Base-by-base conservation (phyloP, 2,888 invertebrate species). In the Papilio gigon region DNA sequence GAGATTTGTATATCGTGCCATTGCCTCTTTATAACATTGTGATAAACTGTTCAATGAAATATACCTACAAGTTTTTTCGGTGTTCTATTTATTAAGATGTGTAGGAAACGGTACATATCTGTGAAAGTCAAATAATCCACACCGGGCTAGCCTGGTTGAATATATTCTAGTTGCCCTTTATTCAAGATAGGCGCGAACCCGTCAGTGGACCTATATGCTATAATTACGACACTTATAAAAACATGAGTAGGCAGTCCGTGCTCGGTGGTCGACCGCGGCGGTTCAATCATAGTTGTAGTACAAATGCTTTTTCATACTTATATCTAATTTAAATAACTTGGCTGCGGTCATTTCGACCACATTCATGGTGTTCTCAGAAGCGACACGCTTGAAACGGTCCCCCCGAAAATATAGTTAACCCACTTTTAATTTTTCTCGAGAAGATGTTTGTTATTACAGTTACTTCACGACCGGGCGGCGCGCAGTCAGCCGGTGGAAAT, bases 301-400 rank as follows among this genome's bases (percentile, higher is more conserved):
- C 4, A 35, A 35, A 35, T 11, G 8, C 11, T 42, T 14, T 14
- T 27, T 14, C 8, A 50, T 2, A 8, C 47, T 53, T 27, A 27
- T 27, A 25, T 50, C 14, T 25, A 14, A 53, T 30, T 30, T 9
- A 8, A 56, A 14, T 27, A 14, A 25, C 9, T 17, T 4, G 9
- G 30, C 53, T 56, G 50, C n/a, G 8, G 27, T 9, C 17, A 56
- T 27, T 27, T 25, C 9, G 17, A 56, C 22, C 25, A 50, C 9
- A 17, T 56, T 56, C 30, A 56, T 56, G 17, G 53, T 20, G 25
- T 65, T 65, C 65, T 65, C 4, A 17, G 65, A 65, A 65, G 30
- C 35, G 17, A 37, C 42, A 37, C 56, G 30, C 6, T 42, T 30
- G n/a, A 27, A 20, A 65, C 56, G 22, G 53, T 65, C 20, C 14